A percentile compares a stretch with the other conserved stretches of the same genome.
Evolutionary conservation across 2,113 vertebrate species (phyloP).

Genomic region (Passerina amoena): DNA sequence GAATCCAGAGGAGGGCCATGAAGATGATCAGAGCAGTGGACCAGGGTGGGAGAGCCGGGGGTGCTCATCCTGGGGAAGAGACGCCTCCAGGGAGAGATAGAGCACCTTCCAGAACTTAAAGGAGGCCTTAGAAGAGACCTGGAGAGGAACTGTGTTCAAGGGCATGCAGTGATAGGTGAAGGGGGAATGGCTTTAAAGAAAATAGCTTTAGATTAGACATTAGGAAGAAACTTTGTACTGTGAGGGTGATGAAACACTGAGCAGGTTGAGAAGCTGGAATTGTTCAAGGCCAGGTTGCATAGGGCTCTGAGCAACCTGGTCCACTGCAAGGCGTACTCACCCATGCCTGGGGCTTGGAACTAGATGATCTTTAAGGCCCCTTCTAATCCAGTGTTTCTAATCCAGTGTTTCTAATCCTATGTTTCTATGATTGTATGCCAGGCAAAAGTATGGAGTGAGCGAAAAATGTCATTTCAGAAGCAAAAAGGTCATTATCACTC

Average conservation of each 20-base stretch:
- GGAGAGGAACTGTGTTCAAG: not conserved
- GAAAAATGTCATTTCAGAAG: not conserved
- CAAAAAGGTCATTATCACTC: not conserved
- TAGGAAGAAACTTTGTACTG: not conserved
- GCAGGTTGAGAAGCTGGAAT: not conserved
- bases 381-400: not conserved
- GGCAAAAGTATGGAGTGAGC: not conserved
- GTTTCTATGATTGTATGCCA: not conserved
- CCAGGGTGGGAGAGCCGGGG: not conserved
- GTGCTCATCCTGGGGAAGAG: not conserved
- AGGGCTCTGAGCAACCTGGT: not conserved
- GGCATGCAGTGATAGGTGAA: not conserved
- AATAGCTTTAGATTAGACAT: not conserved
- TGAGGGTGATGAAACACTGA: not conserved
- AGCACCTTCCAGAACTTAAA: not conserved
- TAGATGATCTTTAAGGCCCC: not conserved
- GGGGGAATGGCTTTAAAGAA: not conserved
- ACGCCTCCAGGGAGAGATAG: not conserved
- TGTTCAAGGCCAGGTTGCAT: not conserved
- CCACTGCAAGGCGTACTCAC: not conserved
- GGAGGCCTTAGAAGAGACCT: not conserved
- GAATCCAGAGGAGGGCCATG: not conserved
- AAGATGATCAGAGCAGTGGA: not conserved
- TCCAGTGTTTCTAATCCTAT: no score
- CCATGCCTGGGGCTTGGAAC: not conserved